Evolutionary conservation across 2,113 vertebrate genomes (phyloP).

Genomic region (Symphodus melops): DNA sequence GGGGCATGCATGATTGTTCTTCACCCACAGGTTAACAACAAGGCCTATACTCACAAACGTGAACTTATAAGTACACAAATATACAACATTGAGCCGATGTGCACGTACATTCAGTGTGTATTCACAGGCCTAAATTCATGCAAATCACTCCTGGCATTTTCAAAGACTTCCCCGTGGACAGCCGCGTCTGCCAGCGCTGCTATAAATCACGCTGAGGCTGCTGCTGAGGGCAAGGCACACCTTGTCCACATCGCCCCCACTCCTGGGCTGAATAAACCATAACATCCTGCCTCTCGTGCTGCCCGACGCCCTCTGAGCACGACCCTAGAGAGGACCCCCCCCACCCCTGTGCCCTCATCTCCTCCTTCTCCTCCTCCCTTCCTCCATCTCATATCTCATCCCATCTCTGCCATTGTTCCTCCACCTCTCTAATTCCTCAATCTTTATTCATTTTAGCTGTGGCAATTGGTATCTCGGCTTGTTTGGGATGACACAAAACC

Average conservation of each 20-base stretch:
- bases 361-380: constrained; percentile 27
- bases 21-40: constrained; percentile 69
- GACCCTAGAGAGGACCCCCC: constrained; percentile 71
- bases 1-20: constrained; percentile 47
- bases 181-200: constrained; percentile 83
- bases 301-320: constrained; percentile 75
- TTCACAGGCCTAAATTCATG: constrained; percentile 29
- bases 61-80: constrained; percentile 8
- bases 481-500: constrained; percentile 44
- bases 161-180: constrained; percentile 87
- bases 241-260: constrained; percentile 87
- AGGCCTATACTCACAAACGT: constrained; percentile 19
- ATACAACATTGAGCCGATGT: not conserved
- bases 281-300: constrained; percentile 89
- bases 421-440: constrained; percentile 30
- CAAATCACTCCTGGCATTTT: constrained; percentile 67
- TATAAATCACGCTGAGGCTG: constrained; percentile 86
- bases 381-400: constrained; percentile 42
- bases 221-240: constrained; percentile 87
- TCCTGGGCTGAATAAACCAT: constrained; percentile 89
- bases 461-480: constrained; percentile 28
- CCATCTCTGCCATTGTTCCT: constrained; percentile 40
- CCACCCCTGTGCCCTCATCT: constrained; percentile 24
- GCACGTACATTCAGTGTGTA: constrained; percentile 27
- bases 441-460: constrained; percentile 4